phyloP scores from a whole-genome alignment of 1,140 invertebrate genomes.

The Physella acuta region DNA sequence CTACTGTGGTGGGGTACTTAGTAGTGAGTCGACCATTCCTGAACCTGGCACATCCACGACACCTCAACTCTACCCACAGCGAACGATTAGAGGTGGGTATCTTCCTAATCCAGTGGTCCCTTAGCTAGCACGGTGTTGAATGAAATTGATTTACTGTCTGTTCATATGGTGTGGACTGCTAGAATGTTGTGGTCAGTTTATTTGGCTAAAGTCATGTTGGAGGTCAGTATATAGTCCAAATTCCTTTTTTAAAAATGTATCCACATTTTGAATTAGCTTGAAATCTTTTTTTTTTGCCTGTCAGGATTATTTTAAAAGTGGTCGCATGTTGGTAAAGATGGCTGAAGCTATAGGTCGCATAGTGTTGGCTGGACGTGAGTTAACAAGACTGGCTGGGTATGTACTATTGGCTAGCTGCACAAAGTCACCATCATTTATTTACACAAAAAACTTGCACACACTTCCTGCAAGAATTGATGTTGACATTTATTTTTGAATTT shows the following conservation, averaged over 20 bases:
- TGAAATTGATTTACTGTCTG: no score
- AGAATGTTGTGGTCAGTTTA: no score
- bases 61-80: constrained; percentile 64
- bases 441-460: no score
- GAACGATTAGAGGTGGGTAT: constrained; percentile 70
- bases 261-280: not conserved
- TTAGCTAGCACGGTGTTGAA: no score
- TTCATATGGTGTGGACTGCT: no score
- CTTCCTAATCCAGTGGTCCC: not conserved
- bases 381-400: constrained; percentile 85
- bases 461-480: no score
- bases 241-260: no score
- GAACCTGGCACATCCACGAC: constrained; percentile 61
- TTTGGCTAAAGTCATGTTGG: no score
- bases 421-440: no score
- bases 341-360: constrained; percentile 94
- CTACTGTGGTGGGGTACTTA: constrained; percentile 91
- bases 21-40: constrained; percentile 94
- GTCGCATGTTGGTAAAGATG: constrained; percentile 93
- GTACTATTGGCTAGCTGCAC: no score
- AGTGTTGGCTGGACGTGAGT: constrained; percentile 88
- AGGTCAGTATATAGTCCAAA: no score
- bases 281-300: constrained; percentile 43
- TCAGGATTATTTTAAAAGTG: constrained; percentile 90
- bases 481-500: not conserved